These are phyloP conservation scores for Ditylenchus dipsaci DNA, from an alignment of 1,140 invertebrate genomes.

Conservation along the genomic window DNA sequence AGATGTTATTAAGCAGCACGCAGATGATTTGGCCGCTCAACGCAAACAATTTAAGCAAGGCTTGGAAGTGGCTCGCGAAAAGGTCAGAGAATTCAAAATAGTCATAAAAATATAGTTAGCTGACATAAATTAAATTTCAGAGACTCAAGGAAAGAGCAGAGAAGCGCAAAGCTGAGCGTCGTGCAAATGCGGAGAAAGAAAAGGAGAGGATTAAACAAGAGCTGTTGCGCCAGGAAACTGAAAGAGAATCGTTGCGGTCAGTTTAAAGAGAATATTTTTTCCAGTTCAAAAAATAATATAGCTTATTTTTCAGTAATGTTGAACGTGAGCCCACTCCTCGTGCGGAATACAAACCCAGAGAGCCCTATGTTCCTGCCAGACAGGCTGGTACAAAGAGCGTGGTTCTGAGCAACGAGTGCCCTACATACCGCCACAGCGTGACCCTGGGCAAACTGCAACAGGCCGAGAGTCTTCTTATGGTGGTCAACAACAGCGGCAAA, in stretches of 20 bases:
- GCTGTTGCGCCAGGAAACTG: neutral
- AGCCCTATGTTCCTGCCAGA: neutral
- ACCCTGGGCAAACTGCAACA: too few species aligned
- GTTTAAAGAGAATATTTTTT: neutral
- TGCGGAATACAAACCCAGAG: neutral
- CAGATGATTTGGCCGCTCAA: slow-evolving; percentile 27
- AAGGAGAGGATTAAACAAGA: slow-evolving; percentile 1
- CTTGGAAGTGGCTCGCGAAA: slow-evolving; percentile 22
- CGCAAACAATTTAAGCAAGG: slow-evolving; percentile 31
- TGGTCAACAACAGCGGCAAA: too few species aligned
- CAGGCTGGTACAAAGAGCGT: neutral
- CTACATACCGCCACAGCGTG: too few species aligned
- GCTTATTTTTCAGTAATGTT: too few species aligned
- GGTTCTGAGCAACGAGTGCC: too few species aligned
- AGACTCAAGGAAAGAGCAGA: slow-evolving; percentile 40
- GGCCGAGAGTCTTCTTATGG: too few species aligned
- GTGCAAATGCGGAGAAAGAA: slow-evolving; percentile 21
- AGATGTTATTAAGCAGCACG: slow-evolving; percentile 34
- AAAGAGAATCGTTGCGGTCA: neutral
- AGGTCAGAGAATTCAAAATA: slow-evolving; percentile 9
- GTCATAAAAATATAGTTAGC: too few species aligned
- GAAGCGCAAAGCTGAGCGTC: slow-evolving; percentile 42
- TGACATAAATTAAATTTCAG: too few species aligned
- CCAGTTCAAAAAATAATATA: neutral
- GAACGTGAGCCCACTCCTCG: neutral